Evolutionary conservation across 2,797 vertebrate genomes (phyloP).

Genomic region (Chelidonichthys spinosus): DNA sequence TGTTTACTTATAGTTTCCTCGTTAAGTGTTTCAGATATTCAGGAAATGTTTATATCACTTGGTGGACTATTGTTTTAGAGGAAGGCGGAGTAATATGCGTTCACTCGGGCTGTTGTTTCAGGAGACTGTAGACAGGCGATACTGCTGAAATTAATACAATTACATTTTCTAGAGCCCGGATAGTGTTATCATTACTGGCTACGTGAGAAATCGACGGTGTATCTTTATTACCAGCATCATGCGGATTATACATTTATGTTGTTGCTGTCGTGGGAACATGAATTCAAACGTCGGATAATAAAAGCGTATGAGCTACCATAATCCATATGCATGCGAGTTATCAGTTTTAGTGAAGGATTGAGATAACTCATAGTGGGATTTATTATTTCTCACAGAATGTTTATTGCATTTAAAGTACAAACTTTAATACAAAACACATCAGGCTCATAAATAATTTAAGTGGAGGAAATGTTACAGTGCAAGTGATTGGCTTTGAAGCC

Average conservation of each 20-base stretch:
- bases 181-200: background rate
- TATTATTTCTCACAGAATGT: conserved; percentile 54
- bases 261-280: background rate
- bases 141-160: background rate
- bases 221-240: background rate
- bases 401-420: conserved; percentile 75
- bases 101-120: background rate
- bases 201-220: background rate
- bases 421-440: conserved; percentile 59
- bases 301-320: background rate
- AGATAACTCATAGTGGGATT: background rate
- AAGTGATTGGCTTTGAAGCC: conserved; percentile 70
- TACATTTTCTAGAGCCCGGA: rapidly evolving
- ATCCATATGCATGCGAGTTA: background rate
- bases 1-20: rapidly evolving
- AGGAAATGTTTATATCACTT: conserved; percentile 28
- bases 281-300: background rate
- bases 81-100: conserved; percentile 82
- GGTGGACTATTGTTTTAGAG: conserved; percentile 81
- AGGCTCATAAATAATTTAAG: conserved; percentile 77
- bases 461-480: conserved; percentile 78
- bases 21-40: background rate
- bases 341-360: conserved; percentile 6
- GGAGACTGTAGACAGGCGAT: background rate
- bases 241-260: background rate